Evolutionary conservation across 2,797 vertebrate species (phyloP).

Genomic region (Gymnothorax javanicus): DNA sequence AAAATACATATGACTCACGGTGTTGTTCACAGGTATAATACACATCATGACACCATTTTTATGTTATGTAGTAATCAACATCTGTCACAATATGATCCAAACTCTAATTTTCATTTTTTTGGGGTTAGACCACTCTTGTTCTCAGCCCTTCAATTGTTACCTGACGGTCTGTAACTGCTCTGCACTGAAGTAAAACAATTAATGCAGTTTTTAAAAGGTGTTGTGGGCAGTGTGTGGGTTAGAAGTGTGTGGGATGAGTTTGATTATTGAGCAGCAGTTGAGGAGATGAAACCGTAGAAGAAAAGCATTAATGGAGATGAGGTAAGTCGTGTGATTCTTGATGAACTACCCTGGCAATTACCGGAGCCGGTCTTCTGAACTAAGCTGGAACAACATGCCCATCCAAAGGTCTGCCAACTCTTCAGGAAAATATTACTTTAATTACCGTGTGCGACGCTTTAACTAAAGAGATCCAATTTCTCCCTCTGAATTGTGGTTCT

Average conservation of each 20-base stretch:
- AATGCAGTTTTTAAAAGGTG: background rate
- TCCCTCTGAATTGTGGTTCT: background rate
- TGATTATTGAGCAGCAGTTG: too few relatives aligned
- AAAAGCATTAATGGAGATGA: background rate
- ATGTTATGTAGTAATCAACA: too few relatives aligned
- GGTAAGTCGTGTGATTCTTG: background rate
- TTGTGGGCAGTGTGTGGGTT: background rate
- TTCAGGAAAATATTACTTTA: background rate
- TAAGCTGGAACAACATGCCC: background rate
- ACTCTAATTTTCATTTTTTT: too few relatives aligned
- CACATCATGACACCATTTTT: too few relatives aligned
- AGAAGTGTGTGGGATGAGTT: background rate
- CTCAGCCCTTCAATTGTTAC: too few relatives aligned
- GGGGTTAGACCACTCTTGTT: too few relatives aligned
- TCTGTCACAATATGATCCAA: too few relatives aligned
- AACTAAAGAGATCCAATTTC: background rate
- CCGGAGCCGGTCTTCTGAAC: background rate
- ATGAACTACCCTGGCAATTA: background rate
- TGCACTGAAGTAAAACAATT: background rate
- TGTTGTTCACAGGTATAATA: too few relatives aligned
- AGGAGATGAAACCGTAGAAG: too few relatives aligned
- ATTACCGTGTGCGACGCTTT: background rate
- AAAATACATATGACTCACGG: too few relatives aligned
- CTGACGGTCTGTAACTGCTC: background rate
- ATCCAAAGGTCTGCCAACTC: background rate